Evolutionary conservation across 2,797 vertebrate genomes (phyloP).

Genomic region (Zalophus californianus): DNA sequence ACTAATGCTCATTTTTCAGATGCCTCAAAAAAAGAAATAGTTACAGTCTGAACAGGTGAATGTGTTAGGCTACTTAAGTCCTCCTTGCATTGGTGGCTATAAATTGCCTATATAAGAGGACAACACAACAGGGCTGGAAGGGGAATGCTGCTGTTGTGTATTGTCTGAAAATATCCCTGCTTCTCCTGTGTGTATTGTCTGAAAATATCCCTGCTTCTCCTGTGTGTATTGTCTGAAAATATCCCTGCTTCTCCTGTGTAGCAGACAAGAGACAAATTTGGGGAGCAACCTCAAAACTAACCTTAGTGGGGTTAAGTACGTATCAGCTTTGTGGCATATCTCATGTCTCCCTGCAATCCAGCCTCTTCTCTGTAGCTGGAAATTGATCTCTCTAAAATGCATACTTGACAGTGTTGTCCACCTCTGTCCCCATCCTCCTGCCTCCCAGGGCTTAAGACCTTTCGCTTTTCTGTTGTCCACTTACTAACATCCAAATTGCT

Average conservation of each 20-base stretch:
- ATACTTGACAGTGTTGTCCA: not conserved
- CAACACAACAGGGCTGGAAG: not conserved
- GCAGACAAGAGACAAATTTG: not conserved
- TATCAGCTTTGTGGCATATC: not conserved
- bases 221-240: not conserved
- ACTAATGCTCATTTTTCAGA: not conserved
- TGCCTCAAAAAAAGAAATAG: not conserved
- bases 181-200: rapidly evolving
- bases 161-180: not conserved
- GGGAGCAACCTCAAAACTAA: not conserved
- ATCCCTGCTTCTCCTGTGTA: not conserved
- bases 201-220: not conserved
- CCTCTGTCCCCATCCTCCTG: not conserved
- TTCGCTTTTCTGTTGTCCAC: not conserved
- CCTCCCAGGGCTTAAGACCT: not conserved
- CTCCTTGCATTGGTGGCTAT: not conserved
- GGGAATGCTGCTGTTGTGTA: not conserved
- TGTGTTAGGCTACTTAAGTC: not conserved
- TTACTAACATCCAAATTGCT: not conserved
- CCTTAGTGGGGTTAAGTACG: not conserved
- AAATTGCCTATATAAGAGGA: not conserved
- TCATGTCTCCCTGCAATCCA: rapidly evolving
- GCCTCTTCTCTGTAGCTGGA: not conserved
- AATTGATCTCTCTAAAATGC: not conserved
- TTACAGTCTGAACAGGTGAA: not conserved